Percentiles rank a stretch among this genome's conserved stretches.
phyloP scores from a whole-genome alignment of 2,888 invertebrate species.

The Drosophila fulvimacula region DNA sequence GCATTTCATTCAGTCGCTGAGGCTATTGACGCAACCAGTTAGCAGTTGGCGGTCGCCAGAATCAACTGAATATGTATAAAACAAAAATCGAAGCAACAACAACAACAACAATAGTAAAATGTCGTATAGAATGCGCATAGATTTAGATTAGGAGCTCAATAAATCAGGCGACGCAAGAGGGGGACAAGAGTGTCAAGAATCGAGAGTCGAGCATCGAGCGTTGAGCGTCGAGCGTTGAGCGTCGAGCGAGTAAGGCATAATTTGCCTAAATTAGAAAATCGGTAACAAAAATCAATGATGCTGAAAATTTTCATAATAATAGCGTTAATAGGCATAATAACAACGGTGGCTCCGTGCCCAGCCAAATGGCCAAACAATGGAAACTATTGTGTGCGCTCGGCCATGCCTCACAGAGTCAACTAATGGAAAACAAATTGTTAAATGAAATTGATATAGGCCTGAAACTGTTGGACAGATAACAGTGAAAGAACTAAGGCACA shows the following conservation, averaged over 20 bases:
- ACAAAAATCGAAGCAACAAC: slow-evolving; percentile 35
- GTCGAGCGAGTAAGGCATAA: slow-evolving; percentile 56
- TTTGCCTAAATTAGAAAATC: slow-evolving; percentile 80
- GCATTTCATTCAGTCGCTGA: slow-evolving; percentile 67
- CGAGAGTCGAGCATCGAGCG: no score
- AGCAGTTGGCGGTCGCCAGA: slow-evolving; percentile 52
- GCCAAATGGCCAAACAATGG: slow-evolving; percentile 53
- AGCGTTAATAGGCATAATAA: slow-evolving; percentile 77
- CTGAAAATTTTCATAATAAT: slow-evolving; percentile 81
- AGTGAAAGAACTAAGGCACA: background rate
- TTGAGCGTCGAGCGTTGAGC: no score
- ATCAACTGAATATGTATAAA: slow-evolving; percentile 13
- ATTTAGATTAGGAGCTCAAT: slow-evolving; percentile 53
- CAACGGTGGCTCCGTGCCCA: slow-evolving; percentile 46
- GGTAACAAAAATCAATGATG: slow-evolving; percentile 80
- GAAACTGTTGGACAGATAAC: slow-evolving; percentile 21
- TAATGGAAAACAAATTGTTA: slow-evolving; percentile 74
- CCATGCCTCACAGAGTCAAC: slow-evolving; percentile 41
- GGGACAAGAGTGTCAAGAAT: no score
- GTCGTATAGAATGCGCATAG: slow-evolving; percentile 45
- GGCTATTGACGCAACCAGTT: slow-evolving; percentile 75
- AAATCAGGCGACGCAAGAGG: slow-evolving; percentile 39
- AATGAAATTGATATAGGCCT: slow-evolving; percentile 57
- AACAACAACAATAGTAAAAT: background rate
- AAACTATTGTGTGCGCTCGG: slow-evolving; percentile 33